These are phyloP conservation scores for Epinephelus cyanopodus DNA, from an alignment of 2,113 vertebrate genomes.

Conservation along the genomic window DNA sequence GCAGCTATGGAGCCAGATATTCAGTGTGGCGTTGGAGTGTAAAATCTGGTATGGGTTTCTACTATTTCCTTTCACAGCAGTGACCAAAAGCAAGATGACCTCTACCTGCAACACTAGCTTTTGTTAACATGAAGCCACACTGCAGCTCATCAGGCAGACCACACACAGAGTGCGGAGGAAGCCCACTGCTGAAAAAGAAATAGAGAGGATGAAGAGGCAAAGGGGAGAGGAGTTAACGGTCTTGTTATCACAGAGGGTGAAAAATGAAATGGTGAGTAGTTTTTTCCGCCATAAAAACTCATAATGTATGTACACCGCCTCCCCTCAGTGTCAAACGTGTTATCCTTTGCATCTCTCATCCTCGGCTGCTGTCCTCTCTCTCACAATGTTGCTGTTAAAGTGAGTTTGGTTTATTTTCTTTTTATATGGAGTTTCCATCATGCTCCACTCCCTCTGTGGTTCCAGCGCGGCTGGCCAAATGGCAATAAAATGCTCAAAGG, in stretches of 20 bases:
- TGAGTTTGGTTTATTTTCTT: conserved; percentile 77
- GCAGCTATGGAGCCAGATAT: background rate
- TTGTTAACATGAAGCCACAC: conserved; percentile 41
- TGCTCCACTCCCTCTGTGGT: conserved; percentile 79
- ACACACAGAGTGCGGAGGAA: conserved; percentile 64
- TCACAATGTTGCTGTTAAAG: conserved; percentile 66
- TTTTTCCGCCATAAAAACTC: conserved; percentile 67
- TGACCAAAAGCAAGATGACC: conserved; percentile 44
- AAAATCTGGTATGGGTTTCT: conserved; percentile 2
- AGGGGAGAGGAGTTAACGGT: conserved; percentile 58
- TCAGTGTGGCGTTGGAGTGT: background rate
- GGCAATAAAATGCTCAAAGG: conserved; percentile 80
- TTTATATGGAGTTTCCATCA: conserved; percentile 80
- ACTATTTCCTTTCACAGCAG: conserved; percentile 47
- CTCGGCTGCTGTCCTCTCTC: conserved; percentile 20
- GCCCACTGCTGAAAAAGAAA: conserved; percentile 17
- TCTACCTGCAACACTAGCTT: conserved; percentile 56
- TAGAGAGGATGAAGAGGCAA: conserved; percentile 43
- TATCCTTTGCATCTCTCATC: conserved; percentile 58
- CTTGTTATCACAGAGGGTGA: conserved; percentile 66
- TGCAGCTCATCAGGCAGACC: conserved; percentile 59
- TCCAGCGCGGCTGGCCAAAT: conserved; percentile 81
- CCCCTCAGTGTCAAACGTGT: conserved; percentile 47
- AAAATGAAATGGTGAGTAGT: conserved; percentile 62
- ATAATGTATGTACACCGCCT: conserved; percentile 47